A percentile compares a stretch with the other conserved stretches of the same genome.
Evolutionary conservation across 2,113 vertebrate genomes (phyloP).

Genomic region (Marmota monax): DNA sequence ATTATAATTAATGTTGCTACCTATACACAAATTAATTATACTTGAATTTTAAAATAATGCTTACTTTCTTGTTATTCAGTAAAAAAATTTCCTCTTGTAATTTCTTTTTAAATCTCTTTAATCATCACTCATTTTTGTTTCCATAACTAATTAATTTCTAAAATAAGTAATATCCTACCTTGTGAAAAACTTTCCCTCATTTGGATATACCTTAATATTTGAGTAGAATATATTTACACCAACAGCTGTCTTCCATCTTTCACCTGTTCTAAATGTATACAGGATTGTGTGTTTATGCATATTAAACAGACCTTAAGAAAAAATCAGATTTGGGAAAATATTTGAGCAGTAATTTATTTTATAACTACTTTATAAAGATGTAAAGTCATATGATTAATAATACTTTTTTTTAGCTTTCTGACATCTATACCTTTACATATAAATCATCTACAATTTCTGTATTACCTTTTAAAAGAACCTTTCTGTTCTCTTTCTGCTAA

Average conservation of each 20-base stretch:
- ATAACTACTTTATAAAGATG: constrained; percentile 16
- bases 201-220: neutral
- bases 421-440: neutral
- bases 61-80: neutral
- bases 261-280: neutral
- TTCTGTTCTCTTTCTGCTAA: neutral
- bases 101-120: neutral
- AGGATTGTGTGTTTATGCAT: neutral
- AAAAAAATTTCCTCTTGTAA: neutral
- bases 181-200: neutral
- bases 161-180: neutral
- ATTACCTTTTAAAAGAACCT: neutral
- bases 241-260: neutral
- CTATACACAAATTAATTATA: neutral
- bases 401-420: neutral
- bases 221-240: neutral
- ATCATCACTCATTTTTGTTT: neutral
- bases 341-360: constrained; percentile 8
- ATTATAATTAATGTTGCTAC: constrained; percentile 2
- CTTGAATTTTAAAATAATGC: neutral
- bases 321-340: neutral
- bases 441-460: constrained; percentile 7
- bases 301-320: neutral
- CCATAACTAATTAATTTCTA: neutral
- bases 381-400: neutral